A percentile compares a stretch with the other conserved stretches of the same genome.
Conservation (phyloP, 2,113 vertebrate genomes). For the Zonotrichia leucophrys region DNA sequence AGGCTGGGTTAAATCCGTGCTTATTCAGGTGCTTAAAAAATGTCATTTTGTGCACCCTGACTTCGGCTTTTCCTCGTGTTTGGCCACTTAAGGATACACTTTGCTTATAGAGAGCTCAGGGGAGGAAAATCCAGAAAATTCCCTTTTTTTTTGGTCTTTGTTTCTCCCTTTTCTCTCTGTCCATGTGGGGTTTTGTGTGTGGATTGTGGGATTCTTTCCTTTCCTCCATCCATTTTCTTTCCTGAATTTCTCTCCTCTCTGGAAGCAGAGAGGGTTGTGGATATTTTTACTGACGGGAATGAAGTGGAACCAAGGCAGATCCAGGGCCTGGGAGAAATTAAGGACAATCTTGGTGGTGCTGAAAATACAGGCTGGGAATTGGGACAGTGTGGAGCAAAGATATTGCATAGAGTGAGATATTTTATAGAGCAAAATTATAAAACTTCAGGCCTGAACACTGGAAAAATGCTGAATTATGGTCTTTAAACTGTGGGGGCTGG, state of each 20-base stretch:
- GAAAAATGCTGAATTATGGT: not conserved
- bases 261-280: not conserved
- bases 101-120: not conserved
- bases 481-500: not conserved
- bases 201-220: not conserved
- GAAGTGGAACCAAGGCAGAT: not conserved
- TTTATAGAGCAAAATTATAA: not conserved
- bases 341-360: not conserved
- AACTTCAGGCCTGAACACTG: not conserved
- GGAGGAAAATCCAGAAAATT: not conserved
- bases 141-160: not conserved
- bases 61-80: not conserved
- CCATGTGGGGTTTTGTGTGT: not conserved
- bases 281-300: not conserved
- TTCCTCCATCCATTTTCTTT: not conserved
- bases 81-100: not conserved
- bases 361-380: not conserved
- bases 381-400: not conserved
- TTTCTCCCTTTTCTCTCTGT: not conserved
- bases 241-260: not conserved
- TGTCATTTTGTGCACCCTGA: not conserved
- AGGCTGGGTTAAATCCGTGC: not conserved
- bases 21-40: slow-evolving; percentile 1
- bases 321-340: not conserved
- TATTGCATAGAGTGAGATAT: not conserved